Evolutionary conservation across 1,140 invertebrate genomes (phyloP), one percentile per base, ranked within the genome.

Genomic region (Ridgeia piscesae): DNA sequence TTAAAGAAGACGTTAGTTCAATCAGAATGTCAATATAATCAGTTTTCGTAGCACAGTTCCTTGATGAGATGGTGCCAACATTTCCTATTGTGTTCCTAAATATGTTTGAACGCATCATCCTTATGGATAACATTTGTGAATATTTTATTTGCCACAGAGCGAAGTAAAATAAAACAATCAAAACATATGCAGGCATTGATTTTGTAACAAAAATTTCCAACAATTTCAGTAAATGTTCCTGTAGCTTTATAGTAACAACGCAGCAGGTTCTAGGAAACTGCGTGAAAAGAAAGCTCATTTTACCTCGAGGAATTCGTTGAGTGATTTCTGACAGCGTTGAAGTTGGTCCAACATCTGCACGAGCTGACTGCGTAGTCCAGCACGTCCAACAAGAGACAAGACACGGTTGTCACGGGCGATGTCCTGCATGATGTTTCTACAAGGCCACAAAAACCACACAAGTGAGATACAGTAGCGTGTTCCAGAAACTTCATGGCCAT

Each of bases 301-400:
- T 95, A 98, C 98, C 96, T 99, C 98, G 58, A 99, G 97, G 96
- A 99, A 99, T 94, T 99, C 97, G 95, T 99, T 98, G 35, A 99
- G 96, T 93, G 98, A 99, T 94, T 98, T 98, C 95, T 99, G 99
- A 95, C 99, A 99, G 92, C 98, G 96, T 50, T 97, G 97, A 21
- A 99, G 96, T 95, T 99, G 98, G 93, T 99, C 98, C 33, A 98
- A 97, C 92, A 99, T 97, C 91, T 97, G 97, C 88, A 97, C 97
- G 2, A 99, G 96, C 92, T 97, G 97, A 33, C 97, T 97, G 92
- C 97, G 96, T 9, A 99, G 96, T 93, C 98, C 97, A 34, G 97
- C 97, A 91, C 98, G 97, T 94, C 97, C 97, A 88, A 97, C 96
- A 33, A 99, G 95, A 0, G 98, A 97, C 1, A 98, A 97, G 0